phyloP scores from a whole-genome alignment of 2,797 vertebrate genomes.

The Phoebastria nigripes region DNA sequence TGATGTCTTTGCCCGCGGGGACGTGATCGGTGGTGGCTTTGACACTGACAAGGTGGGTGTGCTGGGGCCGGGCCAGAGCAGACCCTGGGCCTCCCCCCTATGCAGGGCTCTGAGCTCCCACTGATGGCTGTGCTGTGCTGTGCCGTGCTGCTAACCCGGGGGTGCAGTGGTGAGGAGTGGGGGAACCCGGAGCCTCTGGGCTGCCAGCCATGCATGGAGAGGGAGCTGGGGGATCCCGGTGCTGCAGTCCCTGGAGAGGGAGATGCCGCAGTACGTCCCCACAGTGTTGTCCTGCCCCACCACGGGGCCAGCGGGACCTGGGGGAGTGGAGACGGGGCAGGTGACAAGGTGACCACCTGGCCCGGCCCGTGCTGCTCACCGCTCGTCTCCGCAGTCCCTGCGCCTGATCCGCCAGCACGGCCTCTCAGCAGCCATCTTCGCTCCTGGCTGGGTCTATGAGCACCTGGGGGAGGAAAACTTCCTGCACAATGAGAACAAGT shows the following conservation, averaged over 20 bases:
- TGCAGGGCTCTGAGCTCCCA: background rate
- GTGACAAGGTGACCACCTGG: background rate
- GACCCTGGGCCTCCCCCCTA: accelerated
- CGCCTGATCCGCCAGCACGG: slow-evolving; percentile 83
- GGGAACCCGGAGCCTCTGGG: background rate
- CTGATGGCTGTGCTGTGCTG: accelerated
- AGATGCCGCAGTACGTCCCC: background rate
- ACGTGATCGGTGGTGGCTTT: slow-evolving; percentile 85
- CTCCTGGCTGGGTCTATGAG: slow-evolving; percentile 96
- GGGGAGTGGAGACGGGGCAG: background rate
- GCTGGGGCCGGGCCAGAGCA: background rate
- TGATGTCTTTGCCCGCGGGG: slow-evolving; percentile 89
- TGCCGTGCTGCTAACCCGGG: background rate
- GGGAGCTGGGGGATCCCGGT: background rate
- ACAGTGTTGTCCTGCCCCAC: background rate
- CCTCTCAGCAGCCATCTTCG: slow-evolving; percentile 89
- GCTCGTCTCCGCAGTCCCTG: slow-evolving; percentile 77
- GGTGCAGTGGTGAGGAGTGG: background rate
- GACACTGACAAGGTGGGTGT: slow-evolving; percentile 84
- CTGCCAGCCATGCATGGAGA: background rate
- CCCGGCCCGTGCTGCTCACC: accelerated
- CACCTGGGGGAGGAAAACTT: slow-evolving; percentile 82
- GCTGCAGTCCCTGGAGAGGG: background rate
- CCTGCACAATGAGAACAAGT: slow-evolving; percentile 88
- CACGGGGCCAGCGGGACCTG: background rate